phyloP scores from a whole-genome alignment of 2,888 invertebrate species.

The Artemia sinica region DNA sequence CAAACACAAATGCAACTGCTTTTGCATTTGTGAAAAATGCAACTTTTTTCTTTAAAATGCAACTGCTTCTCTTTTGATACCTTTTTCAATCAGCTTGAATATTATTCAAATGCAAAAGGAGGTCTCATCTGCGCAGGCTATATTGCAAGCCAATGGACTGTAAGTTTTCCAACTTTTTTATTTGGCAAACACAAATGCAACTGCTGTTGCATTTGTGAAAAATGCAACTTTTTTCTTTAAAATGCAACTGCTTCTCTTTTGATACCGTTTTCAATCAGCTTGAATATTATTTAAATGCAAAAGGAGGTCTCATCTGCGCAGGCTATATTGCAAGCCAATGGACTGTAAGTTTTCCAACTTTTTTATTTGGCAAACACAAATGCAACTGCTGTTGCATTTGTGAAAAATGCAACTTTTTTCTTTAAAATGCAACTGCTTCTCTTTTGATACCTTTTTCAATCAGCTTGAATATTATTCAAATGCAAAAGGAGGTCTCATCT shows the following conservation, averaged over 20 bases:
- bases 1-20: neutral
- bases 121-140: constrained; percentile 50
- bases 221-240: too few relatives aligned
- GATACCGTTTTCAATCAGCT: constrained; percentile 50
- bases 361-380: neutral
- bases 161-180: neutral
- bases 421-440: too few relatives aligned
- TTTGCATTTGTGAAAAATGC: too few relatives aligned
- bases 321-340: constrained; percentile 32
- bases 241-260: too few relatives aligned
- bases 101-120: constrained; percentile 42
- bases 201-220: neutral
- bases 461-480: too few relatives aligned
- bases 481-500: too few relatives aligned
- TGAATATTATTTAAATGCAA: constrained; percentile 42
- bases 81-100: constrained; percentile 48
- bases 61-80: too few relatives aligned
- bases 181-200: neutral
- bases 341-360: neutral
- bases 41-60: too few relatives aligned
- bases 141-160: too few relatives aligned
- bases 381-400: neutral
- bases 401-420: too few relatives aligned
- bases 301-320: constrained; percentile 49
- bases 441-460: too few relatives aligned